Conservation (phyloP, 2,113 vertebrate species). For the chimpanzee (Pan troglodytes) region NHGRI_mPanTro3-v2.1_pri NC_072398.2:48171001-48171500, state of each 20-base stretch:
- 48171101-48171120: accelerated
- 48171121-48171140: not conserved
- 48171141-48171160: not conserved
- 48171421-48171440: not conserved
- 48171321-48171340: not conserved
- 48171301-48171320: not conserved
- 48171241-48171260: not conserved
- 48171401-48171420: not conserved
- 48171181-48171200: not conserved
- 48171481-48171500: too few relatives aligned
- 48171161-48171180: not conserved
- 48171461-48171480: too few relatives aligned
- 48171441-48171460: too few relatives aligned
- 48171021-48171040: conserved; percentile 14
- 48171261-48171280: not conserved
- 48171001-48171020: conserved; percentile 48
- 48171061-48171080: conserved; percentile 61
- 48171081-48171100: not conserved
- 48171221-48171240: not conserved
- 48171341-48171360: not conserved
- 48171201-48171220: accelerated
- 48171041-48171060: conserved; percentile 65
- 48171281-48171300: not conserved
- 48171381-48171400: not conserved
- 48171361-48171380: accelerated